These are phyloP conservation scores for Peromyscus maniculatus DNA, from an alignment of 2,113 vertebrate genomes.

Conservation along the genomic window DNA sequence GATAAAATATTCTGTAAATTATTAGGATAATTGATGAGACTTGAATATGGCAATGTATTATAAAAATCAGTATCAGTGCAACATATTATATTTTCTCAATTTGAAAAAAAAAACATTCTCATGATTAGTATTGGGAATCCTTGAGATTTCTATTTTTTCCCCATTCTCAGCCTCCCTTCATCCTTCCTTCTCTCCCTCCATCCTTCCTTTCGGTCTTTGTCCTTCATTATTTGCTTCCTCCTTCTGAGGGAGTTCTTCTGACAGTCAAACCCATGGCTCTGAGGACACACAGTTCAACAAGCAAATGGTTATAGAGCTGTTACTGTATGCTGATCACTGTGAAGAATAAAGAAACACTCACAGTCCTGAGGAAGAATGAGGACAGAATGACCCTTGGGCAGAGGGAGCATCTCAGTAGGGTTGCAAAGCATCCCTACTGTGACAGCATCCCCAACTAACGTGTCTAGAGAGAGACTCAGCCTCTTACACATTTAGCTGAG, in stretches of 20 bases:
- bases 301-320: neutral
- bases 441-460: neutral
- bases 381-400: neutral
- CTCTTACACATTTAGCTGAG: neutral
- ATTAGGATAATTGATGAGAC: neutral
- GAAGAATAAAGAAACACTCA: neutral
- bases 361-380: neutral
- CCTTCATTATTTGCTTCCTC: neutral
- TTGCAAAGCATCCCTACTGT: neutral
- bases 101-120: neutral
- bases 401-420: neutral
- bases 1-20: neutral
- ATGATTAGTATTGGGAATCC: neutral
- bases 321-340: neutral
- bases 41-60: neutral
- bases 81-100: neutral
- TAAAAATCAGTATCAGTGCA: neutral
- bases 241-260: neutral
- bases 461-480: neutral
- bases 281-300: neutral
- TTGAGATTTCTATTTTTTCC: neutral
- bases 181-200: neutral
- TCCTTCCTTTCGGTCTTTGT: neutral
- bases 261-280: neutral
- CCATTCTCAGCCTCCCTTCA: neutral